Conservation (phyloP, 1,140 invertebrate species). For the Asbolus verrucosus region DNA sequence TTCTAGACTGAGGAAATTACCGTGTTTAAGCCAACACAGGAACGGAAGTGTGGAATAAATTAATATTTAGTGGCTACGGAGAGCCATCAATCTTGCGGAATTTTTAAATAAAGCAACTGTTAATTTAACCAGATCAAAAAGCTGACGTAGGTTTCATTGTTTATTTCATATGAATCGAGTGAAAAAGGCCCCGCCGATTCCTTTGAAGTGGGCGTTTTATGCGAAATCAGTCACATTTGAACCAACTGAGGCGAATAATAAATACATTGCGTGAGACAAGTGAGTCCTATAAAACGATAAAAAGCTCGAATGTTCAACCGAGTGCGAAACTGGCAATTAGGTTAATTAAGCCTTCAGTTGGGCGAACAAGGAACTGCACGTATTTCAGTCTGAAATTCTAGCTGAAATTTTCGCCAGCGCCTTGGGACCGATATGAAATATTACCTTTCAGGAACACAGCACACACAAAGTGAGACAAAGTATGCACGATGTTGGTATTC, state of each 20-base stretch:
- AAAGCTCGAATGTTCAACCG: slow-evolving; percentile 50
- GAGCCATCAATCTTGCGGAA: not conserved
- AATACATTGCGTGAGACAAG: slow-evolving; percentile 42
- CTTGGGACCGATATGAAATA: slow-evolving; percentile 56
- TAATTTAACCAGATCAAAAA: not conserved
- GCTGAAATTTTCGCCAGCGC: slow-evolving; percentile 50
- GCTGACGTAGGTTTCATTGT: not conserved
- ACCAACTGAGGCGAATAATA: slow-evolving; percentile 35
- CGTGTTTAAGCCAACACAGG: not conserved
- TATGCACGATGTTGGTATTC: slow-evolving; percentile 42
- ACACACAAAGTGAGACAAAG: slow-evolving; percentile 45
- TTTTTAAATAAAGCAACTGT: not conserved
- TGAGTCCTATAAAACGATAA: slow-evolving; percentile 52
- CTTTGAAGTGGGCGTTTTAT: slow-evolving; percentile 17
- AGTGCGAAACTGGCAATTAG: slow-evolving; percentile 57
- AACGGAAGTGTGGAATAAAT: not conserved
- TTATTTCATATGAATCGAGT: not conserved
- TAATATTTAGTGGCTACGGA: not conserved
- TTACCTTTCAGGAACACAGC: slow-evolving; percentile 47
- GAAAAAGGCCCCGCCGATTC: not conserved
- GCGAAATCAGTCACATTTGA: slow-evolving; percentile 23
- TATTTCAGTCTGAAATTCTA: slow-evolving; percentile 51
- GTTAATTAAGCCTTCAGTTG: slow-evolving; percentile 56
- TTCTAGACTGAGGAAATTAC: not conserved
- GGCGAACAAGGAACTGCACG: slow-evolving; percentile 51